Conservation (phyloP, 2,113 vertebrate genomes). For the Pelecanoides urinatrix region DNA sequence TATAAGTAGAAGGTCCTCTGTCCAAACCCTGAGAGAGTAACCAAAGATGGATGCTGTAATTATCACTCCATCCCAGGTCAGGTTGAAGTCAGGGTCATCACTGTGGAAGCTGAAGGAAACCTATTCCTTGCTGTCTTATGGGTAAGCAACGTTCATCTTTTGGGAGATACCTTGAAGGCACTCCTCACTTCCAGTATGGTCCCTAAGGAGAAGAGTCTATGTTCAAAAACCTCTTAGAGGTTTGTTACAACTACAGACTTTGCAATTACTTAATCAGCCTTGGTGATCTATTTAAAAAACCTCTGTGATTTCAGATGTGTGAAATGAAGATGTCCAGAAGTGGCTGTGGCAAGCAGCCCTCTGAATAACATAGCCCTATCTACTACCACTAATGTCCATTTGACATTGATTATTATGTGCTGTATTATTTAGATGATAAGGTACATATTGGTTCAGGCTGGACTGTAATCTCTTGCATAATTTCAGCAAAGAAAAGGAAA, state of each 20-base stretch:
- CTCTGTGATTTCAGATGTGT: background rate
- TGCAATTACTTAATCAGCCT: background rate
- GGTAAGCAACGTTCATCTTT: fast-evolving
- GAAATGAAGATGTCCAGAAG: constrained; percentile 42
- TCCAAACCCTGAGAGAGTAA: background rate
- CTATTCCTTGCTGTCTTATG: fast-evolving
- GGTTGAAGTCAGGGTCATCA: background rate
- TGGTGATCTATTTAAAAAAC: background rate
- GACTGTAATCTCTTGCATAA: constrained; percentile 41
- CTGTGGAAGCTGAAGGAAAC: background rate
- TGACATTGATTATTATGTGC: constrained; percentile 19
- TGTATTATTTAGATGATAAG: constrained; percentile 38
- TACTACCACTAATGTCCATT: background rate
- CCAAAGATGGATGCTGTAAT: background rate
- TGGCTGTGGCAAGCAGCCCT: background rate
- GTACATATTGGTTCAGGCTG: background rate
- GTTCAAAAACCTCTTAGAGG: background rate
- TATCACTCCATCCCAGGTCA: background rate
- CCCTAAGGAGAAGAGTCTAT: background rate
- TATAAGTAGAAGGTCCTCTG: fast-evolving
- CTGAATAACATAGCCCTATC: background rate
- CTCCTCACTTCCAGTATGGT: background rate
- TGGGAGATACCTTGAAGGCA: background rate
- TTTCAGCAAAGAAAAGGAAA: constrained; percentile 13
- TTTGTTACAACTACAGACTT: background rate